These are phyloP conservation scores for Blastobasis lacticolella DNA, from an alignment of 2,888 invertebrate genomes.

Conservation along the genomic window DNA sequence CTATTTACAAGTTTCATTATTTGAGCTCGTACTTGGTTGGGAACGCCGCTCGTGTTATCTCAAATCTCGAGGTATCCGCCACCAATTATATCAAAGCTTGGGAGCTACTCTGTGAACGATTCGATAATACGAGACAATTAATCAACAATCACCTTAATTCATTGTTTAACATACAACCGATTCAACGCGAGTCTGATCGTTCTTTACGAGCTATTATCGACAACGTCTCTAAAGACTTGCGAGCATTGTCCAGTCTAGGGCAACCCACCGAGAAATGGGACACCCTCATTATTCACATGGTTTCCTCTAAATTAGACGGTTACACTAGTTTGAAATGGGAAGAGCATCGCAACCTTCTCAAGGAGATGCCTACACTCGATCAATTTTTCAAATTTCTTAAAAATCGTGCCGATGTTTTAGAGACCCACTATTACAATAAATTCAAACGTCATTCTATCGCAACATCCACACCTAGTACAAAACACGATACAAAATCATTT, in stretches of 20 bases:
- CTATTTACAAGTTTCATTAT: slow-evolving; percentile 20
- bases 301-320: slow-evolving; percentile 13
- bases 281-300: slow-evolving; percentile 13
- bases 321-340: slow-evolving; percentile 16
- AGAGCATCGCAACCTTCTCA: slow-evolving; percentile 2
- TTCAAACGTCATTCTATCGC: not conserved
- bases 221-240: slow-evolving; percentile 17
- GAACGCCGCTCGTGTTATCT: slow-evolving; percentile 5
- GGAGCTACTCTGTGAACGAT: slow-evolving; percentile 7
- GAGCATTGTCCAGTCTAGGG: slow-evolving; percentile 17
- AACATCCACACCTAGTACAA: not conserved
- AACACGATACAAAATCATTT: not conserved
- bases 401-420: slow-evolving; percentile 11
- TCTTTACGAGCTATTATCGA: slow-evolving; percentile 8
- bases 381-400: slow-evolving; percentile 8
- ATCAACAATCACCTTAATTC: slow-evolving; percentile 10
- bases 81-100: slow-evolving; percentile 8
- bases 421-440: slow-evolving; percentile 2
- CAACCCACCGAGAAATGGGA: slow-evolving; percentile 17
- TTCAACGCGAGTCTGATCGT: slow-evolving; percentile 2
- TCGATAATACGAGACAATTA: slow-evolving; percentile 5
- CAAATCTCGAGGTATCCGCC: slow-evolving; percentile 2
- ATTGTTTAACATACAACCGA: slow-evolving; percentile 6
- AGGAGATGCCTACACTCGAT: slow-evolving; percentile 7
- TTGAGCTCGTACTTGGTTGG: slow-evolving; percentile 12